Base-by-base conservation (phyloP, 2,888 invertebrate species). In the Dryobotodes eremita region DNA sequence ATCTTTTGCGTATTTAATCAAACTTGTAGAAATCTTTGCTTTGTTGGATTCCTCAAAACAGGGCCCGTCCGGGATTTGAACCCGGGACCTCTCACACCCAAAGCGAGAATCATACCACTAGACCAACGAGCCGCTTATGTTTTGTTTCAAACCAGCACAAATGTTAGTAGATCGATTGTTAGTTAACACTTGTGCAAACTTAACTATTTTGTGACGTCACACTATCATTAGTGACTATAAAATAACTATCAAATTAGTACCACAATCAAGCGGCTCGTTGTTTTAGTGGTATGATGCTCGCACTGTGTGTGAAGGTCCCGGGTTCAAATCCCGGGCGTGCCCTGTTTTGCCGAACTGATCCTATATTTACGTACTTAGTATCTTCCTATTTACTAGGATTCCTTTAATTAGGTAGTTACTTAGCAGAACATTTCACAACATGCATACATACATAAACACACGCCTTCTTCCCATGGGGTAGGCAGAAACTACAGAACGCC, bases 51-150 rank as follows among this genome's bases (percentile, higher is more conserved):
- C 36, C 42, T 62, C 26, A 85, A 86, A 86, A 86, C 7, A 76
- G 96, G 96, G 96, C 96, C 95, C 96, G 96, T 96, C 96, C 96
- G 96, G 96, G 96, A 96, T 96, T 97, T 96, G 96, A 96, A 96
- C 96, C 96, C 96, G 96, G 96, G 96, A 95, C 96, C 96, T 96
- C 96, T 96, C 96, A 95, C 96, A 97, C 96, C 96, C 96, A 94
- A 96, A 96, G 96, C 96, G 96, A 96, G 94, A 96, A 97, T 96
- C 96, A 96, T 96, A 96, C 96, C 96, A 94, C 95, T 96, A 96
- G 96, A 97, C 96, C 95, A 96, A 96, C 95, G 95, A 96, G 96
- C 95, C 95, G 26, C 17, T 69, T 68, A 31, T 46, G 2, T 71
- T 0, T 2, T 23, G 7, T 13, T 1, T 26, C 0, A 17, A 83